These are phyloP conservation scores for Griposia aprilina DNA, from an alignment of 2,888 invertebrate species.

Conservation along the genomic window DNA sequence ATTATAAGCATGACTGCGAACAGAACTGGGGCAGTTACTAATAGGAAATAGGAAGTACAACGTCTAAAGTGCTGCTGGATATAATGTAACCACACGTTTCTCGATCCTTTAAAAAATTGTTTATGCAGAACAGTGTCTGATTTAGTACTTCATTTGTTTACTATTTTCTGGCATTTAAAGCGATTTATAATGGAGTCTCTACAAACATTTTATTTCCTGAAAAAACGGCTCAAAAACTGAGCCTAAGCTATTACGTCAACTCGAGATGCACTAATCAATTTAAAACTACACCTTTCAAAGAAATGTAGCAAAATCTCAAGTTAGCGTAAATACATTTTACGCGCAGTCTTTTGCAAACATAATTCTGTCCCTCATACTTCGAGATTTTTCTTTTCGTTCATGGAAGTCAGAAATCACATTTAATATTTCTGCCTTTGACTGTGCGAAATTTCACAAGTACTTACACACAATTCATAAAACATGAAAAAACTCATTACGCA, in stretches of 20 bases:
- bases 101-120: too few species aligned
- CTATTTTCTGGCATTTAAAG: background rate
- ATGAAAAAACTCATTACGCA: conserved; percentile 57
- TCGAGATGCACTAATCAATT: background rate
- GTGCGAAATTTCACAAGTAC: conserved; percentile 21
- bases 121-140: background rate
- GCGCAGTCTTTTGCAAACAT: conserved; percentile 39
- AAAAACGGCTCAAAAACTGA: background rate
- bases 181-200: background rate
- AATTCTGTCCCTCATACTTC: background rate
- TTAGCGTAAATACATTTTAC: conserved; percentile 10
- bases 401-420: background rate
- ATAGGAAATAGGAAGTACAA: conserved; percentile 16
- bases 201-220: background rate
- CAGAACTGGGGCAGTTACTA: conserved; percentile 23
- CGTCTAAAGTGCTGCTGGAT: background rate
- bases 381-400: background rate
- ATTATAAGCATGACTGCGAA: conserved; percentile 31
- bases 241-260: conserved; percentile 14
- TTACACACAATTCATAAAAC: conserved; percentile 42
- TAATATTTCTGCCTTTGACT: conserved; percentile 33
- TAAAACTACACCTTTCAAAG: background rate
- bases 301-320: background rate
- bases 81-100: background rate
- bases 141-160: conserved; percentile 37